Evolutionary conservation across 2,888 invertebrate genomes (phyloP).

Genomic region (Athalia rosae): DNA sequence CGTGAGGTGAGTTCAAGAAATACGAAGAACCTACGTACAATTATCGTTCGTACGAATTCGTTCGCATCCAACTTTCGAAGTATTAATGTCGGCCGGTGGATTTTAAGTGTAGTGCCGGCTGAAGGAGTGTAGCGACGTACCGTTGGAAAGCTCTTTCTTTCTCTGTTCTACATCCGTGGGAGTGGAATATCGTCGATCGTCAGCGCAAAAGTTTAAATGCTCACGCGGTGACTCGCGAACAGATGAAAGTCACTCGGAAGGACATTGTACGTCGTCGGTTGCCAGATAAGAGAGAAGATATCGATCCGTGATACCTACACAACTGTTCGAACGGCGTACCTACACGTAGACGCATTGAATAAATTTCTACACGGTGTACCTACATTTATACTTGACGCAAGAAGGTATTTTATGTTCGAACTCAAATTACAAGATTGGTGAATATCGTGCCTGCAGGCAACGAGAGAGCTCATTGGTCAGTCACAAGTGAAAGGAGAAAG

Average conservation of each 20-base stretch:
- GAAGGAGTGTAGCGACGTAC: not conserved
- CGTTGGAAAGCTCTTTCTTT: constrained; percentile 45
- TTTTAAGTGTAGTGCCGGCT: constrained; percentile 8
- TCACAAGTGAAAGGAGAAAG: constrained; percentile 71
- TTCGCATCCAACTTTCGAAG: constrained; percentile 28
- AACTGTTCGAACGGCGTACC: not conserved
- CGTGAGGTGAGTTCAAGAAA: not conserved
- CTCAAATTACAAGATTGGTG: constrained; percentile 40
- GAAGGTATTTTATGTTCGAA: constrained; percentile 3
- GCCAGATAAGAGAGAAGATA: constrained; percentile 24
- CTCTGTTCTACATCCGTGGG: constrained; percentile 42
- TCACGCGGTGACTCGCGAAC: constrained; percentile 9
- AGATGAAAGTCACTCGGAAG: constrained; percentile 31
- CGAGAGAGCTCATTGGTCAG: constrained; percentile 46
- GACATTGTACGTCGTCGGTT: constrained; percentile 12
- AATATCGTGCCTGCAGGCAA: constrained; percentile 29
- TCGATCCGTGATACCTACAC: constrained; percentile 4
- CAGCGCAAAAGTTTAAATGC: not conserved
- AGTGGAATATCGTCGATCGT: constrained; percentile 12
- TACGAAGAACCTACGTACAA: not conserved
- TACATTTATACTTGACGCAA: constrained; percentile 50
- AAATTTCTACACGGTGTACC: constrained; percentile 49
- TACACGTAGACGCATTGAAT: not conserved
- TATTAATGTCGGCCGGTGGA: constrained; percentile 24
- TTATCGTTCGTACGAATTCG: constrained; percentile 17